Evolutionary conservation across 2,797 vertebrate species (phyloP).

Genomic region (Chelon auratus): DNA sequence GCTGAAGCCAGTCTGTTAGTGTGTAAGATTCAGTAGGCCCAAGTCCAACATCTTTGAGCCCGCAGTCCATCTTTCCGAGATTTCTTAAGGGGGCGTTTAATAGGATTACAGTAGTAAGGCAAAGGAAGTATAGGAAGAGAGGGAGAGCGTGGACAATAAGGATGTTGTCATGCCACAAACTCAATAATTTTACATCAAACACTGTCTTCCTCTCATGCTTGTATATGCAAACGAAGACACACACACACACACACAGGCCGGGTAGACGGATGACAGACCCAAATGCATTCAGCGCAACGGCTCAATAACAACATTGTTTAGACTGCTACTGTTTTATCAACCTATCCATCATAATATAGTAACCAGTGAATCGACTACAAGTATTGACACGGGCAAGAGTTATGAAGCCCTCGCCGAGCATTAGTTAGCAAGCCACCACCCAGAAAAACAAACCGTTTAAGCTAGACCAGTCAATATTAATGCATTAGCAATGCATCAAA

Average conservation of each 20-base stretch:
- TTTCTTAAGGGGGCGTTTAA: background rate
- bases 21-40: background rate
- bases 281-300: slow-evolving; percentile 7
- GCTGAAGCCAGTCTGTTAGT: too few species aligned
- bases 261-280: background rate
- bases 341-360: slow-evolving; percentile 47
- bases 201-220: slow-evolving; percentile 19
- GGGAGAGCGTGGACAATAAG: background rate
- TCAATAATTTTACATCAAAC: slow-evolving; percentile 23
- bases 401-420: slow-evolving; percentile 18
- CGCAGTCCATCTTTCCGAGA: background rate
- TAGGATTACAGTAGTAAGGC: background rate
- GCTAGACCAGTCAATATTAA: slow-evolving; percentile 38
- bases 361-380: slow-evolving; percentile 45
- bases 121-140: slow-evolving; percentile 4
- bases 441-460: slow-evolving; percentile 38
- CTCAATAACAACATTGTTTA: slow-evolving; percentile 14
- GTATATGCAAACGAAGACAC: slow-evolving; percentile 3
- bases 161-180: slow-evolving; percentile 22
- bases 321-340: slow-evolving; percentile 39
- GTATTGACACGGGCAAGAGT: slow-evolving; percentile 40
- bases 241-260: background rate
- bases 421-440: slow-evolving; percentile 31
- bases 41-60: background rate
- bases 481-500: slow-evolving; percentile 39